Evolutionary conservation across 2,888 invertebrate genomes (phyloP), one percentile per base, ranked within the genome.

Genomic region (Dicycla oo): DNA sequence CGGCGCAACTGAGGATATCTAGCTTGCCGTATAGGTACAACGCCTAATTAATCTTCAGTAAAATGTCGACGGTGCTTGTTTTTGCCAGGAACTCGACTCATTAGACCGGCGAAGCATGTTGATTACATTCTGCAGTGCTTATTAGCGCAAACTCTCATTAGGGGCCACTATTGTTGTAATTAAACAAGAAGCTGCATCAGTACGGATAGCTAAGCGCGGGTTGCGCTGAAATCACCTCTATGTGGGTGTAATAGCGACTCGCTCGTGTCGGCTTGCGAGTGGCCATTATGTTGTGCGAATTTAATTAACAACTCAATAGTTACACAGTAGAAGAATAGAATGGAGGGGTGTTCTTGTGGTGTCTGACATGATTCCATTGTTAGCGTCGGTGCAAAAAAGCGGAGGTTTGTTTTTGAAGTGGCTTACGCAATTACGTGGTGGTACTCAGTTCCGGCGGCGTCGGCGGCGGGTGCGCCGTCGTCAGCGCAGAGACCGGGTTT

Each of bases 81-180:
- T 95, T 95, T 95, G 93, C 94, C 91, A 93, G 93, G 94, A 95
- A 95, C 95, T 94, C 92, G 91, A 93, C 94, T 96, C 95, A 95
- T 95, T 96, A 96, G 95, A 94, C 92, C 93, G 93, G 90, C 94
- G 93, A 94, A 93, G 95, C 94, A 95, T 94, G 95, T 95, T 95
- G 95, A 95, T 95, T 95, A 95, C 95, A 95, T 95, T 96, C 94
- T 95, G 94, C 93, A 94, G 95, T 92, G 94, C 95, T 95, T 96
- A 95, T 95, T 95, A 96, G 93, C 93, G 94, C 95, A 94, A 95
- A 95, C 93, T 95, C 95, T 95, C 95, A 95, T 95, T 95, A 96
- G 95, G 93, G 93, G 92, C 93, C 92, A 95, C 95, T 95, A 95
- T 95, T 96, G 95, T 96, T 95, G 94, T 95, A 95, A 96, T 95